Base-by-base conservation (phyloP, 35 echinoderm and acorn worm species). In the Lytechinus variegatus region DNA sequence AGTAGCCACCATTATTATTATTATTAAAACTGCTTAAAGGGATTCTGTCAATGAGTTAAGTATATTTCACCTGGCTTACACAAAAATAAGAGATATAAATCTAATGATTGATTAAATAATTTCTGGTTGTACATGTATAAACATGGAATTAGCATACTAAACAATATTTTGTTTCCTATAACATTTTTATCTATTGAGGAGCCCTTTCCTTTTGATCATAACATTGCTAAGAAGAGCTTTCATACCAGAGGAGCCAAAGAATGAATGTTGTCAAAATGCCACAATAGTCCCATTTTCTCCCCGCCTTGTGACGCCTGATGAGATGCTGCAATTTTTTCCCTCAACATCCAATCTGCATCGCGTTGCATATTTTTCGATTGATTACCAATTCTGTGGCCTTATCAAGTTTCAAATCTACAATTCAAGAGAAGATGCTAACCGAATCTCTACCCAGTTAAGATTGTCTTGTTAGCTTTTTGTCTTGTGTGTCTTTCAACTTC, bases 381-480 rank as follows among this genome's bases (percentile, higher is more conserved):
- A 93, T 93, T 55, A 55, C 92, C 28, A 16, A 93, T 93, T 33
- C 92, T 2, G 27, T 93, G 92, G 16, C 92, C 92, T 93, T 93
- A 54, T 93, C 92, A 55, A 27, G 54, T 93, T 93, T 55, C 92
- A 55, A 54, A 93, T 93, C 53, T 93, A 93, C 92, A 93, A 93
- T 93, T 93, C 92, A 93, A 28, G 53, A 93, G 13, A 16, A 27
- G 88, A 19, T 27, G 55, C 53, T 93, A 93, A 93, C 54, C 52
- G 27, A 93, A 54, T 93, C 92, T 54, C 19, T 90, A 8, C 27
- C 55, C 29, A 55, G 92, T 93, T 93, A 44, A 27, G 54, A 54
- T 57, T 93, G 66, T 79, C 66, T 79, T 79, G 66, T 79, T 79
- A 79, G 66, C 66, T 79, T 79, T 16, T 24, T 16, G 66, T 79